A percentile compares a stretch with the other conserved stretches of the same genome.
Evolutionary conservation across 1,140 invertebrate species (phyloP).

Genomic region (Neuroterus valhalla): DNA sequence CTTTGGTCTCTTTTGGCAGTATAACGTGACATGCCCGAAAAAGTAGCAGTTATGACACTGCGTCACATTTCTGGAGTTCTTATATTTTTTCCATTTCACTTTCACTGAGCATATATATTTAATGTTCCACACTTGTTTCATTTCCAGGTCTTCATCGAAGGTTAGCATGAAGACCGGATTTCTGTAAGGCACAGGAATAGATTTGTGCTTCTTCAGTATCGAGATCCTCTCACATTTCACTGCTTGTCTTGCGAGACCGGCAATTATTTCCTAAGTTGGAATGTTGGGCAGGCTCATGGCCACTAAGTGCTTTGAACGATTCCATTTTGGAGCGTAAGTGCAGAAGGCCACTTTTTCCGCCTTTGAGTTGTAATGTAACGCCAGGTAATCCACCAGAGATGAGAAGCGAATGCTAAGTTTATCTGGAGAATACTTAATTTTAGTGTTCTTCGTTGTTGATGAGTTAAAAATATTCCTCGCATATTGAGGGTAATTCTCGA

Average conservation of each 20-base stretch:
- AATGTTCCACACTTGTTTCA: neutral
- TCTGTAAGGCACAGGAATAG: neutral
- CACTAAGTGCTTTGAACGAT: neutral
- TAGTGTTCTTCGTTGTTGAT: too few relatives aligned
- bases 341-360: neutral
- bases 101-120: conserved; percentile 41
- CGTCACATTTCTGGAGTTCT: conserved; percentile 34
- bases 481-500: too few relatives aligned
- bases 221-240: neutral
- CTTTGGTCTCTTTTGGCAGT: conserved; percentile 32
- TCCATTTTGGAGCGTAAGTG: neutral
- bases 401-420: too few relatives aligned
- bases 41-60: conserved; percentile 47
- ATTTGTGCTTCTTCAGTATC: neutral
- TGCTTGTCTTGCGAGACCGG: neutral
- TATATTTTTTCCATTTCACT: too few relatives aligned
- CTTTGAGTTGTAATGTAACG: too few relatives aligned
- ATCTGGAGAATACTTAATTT: too few relatives aligned
- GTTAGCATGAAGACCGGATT: neutral
- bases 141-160: neutral
- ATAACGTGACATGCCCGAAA: conserved; percentile 30
- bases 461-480: too few relatives aligned
- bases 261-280: neutral
- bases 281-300: neutral
- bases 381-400: too few relatives aligned